Base-by-base conservation (phyloP, 1,140 invertebrate genomes). In the Heliconius hewitsoni region DNA sequence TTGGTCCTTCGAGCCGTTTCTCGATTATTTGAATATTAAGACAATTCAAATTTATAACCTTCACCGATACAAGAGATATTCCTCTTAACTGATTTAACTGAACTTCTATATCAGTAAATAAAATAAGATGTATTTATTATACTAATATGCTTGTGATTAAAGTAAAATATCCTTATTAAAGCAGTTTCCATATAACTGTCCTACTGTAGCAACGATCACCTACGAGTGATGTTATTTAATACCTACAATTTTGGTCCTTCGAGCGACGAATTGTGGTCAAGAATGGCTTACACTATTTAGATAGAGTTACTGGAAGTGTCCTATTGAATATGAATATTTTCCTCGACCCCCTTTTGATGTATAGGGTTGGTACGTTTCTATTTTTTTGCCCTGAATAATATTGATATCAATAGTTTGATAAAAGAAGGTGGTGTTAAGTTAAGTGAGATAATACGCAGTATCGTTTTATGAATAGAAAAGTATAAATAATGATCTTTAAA, bases 281-380 rank as follows among this genome's bases (percentile, higher is more conserved):
- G 82, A 85, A 66, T 30, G 13, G 60, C 60, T 30, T 30, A 66
- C 60, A 30, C 60, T 13, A 66, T 66, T 66, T 66, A 66, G 23
- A 30, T 66, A 66, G 60, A 83, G 81, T 80, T 80, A 84, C 81
- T 84, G 77, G 81, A 81, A 82, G 73, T 83, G 77, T 77, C 77
- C 81, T 84, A 82, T 82, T 84, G 77, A 80, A 84, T 81, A 78
- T 82, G 83, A 79, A 86, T 90, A 84, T 88, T 86, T 86, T 82
- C 85, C 85, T 84, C 87, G 82, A 74, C 76, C 76, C 42, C 83
- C 84, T 86, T 81, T 81, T 77, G 77, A 79, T 78, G 23, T 18
- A 11, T 86, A 91, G 90, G 89, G 90, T 39, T 91, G 87, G 8
- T 82, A 55, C 46, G 46, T 72, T 57, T 57, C 6, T 52, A 19